Evolutionary conservation across 2,888 invertebrate species (phyloP), one percentile per base, ranked within the genome.

Genomic region (Cremastinae sp.): DNA sequence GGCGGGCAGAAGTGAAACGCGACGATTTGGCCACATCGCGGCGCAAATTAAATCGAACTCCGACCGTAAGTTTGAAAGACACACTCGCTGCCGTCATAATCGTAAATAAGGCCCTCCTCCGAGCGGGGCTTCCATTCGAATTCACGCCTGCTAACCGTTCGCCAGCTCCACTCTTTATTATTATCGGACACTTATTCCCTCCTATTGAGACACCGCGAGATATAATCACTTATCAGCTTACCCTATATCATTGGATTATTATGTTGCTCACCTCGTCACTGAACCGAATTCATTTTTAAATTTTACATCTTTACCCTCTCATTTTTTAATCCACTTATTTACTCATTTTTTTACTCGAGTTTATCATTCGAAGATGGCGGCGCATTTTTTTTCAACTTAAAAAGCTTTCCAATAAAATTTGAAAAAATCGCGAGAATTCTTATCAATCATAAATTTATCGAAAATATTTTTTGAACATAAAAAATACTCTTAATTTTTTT

Each of bases 11-110:
- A 59, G 37, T 22, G 53, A 28, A 28, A 28, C 28, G 28, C 28
- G 53, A 47, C 68, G 45, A 59, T 65, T 65, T 22, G 28, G 5
- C 14, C 69, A 37, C 28, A 28, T 28, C 28, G 47, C 39, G 64
- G 62, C 18, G 55, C 61, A 74, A 70, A 74, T 74, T 74, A 70
- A 74, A 74, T 65, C 28, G 58, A 74, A 70, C 51, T 74, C 28
- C 2, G 69, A 58, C 59, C 65, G 64, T 70, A 64, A 70, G 58
- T 66, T 74, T 37, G 20, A 70, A 69, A 74, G 64, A 74, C 28
- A 28, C 28, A 28, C 28, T 28, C 28, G 28, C 64, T 49, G 37
- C 69, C 28, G 64, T 74, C 56, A 74, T 65, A 74, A 74, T 70
- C 49, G 35, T 74, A 74, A 74, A 74, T 43, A 62, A 49, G 41